These are phyloP conservation scores for Otocyon megalotis DNA, from an alignment of 2,113 vertebrate species.

Conservation along the genomic window DNA sequence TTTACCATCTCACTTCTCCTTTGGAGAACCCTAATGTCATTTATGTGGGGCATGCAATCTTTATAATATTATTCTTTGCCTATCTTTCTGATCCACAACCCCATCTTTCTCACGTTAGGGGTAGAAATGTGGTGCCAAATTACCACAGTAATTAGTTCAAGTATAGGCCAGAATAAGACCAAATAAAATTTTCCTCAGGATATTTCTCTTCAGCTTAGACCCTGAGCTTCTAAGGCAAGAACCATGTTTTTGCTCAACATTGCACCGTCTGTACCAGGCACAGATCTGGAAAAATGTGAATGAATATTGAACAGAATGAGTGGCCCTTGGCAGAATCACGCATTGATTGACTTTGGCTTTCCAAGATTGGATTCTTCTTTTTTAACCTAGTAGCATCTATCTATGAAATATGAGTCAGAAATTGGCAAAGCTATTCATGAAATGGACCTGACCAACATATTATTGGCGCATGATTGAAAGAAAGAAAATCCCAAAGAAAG, in stretches of 20 bases:
- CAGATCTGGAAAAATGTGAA: neutral
- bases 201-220: neutral
- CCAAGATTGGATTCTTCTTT: neutral
- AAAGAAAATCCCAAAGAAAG: neutral
- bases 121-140: neutral
- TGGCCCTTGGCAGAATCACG: neutral
- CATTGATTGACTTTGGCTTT: neutral
- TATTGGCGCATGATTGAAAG: neutral
- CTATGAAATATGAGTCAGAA: neutral
- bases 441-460: neutral
- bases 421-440: neutral
- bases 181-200: neutral
- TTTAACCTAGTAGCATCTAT: neutral
- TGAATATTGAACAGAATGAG: neutral
- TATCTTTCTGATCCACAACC: neutral
- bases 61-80: neutral
- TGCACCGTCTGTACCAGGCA: neutral
- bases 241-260: neutral
- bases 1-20: neutral
- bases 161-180: neutral
- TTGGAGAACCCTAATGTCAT: neutral
- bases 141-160: neutral
- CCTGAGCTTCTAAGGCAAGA: neutral
- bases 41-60: neutral
- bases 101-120: neutral